Evolutionary conservation across 2,797 vertebrate genomes (phyloP).

Genomic region (Mormyrus hasselquistii): DNA sequence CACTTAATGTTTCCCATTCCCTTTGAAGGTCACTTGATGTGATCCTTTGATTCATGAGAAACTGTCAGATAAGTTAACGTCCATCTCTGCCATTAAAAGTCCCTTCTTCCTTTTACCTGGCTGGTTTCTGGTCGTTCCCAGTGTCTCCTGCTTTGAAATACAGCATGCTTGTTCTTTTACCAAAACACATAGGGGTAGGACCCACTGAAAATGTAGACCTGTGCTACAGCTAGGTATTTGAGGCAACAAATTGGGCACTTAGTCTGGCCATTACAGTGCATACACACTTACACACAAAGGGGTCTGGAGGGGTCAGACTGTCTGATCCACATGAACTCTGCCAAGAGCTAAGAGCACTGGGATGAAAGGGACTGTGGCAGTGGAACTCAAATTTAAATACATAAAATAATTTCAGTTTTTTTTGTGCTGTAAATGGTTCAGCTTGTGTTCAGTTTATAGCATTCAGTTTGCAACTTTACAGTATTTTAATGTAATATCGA

Average conservation of each 20-base stretch:
- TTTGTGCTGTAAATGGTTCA: background rate
- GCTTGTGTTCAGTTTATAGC: background rate
- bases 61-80: background rate
- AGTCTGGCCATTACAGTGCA: background rate
- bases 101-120: background rate
- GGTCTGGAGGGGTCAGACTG: background rate
- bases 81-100: background rate
- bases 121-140: background rate
- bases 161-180: background rate
- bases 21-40: background rate
- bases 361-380: background rate
- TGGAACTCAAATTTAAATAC: background rate
- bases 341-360: background rate
- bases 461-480: background rate
- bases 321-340: background rate
- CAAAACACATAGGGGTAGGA: background rate
- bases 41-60: background rate
- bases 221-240: background rate
- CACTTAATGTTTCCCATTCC: background rate
- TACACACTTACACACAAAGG: background rate
- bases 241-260: background rate
- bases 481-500: background rate
- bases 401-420: background rate
- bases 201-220: background rate
- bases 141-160: background rate